A percentile compares a stretch with the other conserved stretches of the same genome.
These are phyloP conservation scores for Diabrotica virgifera DNA, from an alignment of 1,140 invertebrate genomes.

Conservation along the genomic window DNA sequence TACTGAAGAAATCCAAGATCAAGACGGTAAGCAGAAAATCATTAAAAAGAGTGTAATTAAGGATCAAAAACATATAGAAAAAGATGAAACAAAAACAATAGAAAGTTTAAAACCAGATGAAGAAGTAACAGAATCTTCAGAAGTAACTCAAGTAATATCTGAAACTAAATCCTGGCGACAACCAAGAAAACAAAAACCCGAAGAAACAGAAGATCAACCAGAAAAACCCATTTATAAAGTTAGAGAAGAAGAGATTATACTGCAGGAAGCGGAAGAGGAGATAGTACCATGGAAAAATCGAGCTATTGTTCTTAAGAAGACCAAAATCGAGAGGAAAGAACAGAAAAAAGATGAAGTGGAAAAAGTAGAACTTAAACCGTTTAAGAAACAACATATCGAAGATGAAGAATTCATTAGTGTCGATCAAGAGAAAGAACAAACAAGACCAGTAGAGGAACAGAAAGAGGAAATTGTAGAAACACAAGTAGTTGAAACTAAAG, in stretches of 20 bases:
- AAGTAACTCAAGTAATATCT: constrained; percentile 33
- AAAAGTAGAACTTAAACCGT: constrained; percentile 35
- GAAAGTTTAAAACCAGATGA: constrained; percentile 18
- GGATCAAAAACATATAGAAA: constrained; percentile 18
- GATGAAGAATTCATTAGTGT: constrained; percentile 19
- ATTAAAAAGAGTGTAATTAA: background rate
- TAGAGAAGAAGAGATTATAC: constrained; percentile 32
- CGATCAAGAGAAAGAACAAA: background rate
- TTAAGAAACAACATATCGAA: constrained; percentile 5
- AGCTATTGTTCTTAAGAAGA: constrained; percentile 7
- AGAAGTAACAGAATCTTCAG: constrained; percentile 23
- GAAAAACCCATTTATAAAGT: constrained; percentile 27
- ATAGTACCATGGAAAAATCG: constrained; percentile 22
- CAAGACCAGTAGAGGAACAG: constrained; percentile 50
- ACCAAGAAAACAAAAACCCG: constrained; percentile 45
- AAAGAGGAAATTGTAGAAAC: constrained; percentile 51
- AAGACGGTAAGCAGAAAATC: background rate
- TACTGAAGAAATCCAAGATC: background rate
- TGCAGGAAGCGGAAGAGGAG: constrained; percentile 30
- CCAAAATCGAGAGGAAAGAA: background rate
- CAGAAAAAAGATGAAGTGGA: constrained; percentile 32
- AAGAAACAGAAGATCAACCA: constrained; percentile 42
- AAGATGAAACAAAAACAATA: constrained; percentile 30
- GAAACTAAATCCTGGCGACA: constrained; percentile 43
- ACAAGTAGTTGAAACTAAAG: constrained; percentile 13